phyloP scores from a whole-genome alignment of 2,113 vertebrate genomes.

The Cyprinodon variegatus region DNA sequence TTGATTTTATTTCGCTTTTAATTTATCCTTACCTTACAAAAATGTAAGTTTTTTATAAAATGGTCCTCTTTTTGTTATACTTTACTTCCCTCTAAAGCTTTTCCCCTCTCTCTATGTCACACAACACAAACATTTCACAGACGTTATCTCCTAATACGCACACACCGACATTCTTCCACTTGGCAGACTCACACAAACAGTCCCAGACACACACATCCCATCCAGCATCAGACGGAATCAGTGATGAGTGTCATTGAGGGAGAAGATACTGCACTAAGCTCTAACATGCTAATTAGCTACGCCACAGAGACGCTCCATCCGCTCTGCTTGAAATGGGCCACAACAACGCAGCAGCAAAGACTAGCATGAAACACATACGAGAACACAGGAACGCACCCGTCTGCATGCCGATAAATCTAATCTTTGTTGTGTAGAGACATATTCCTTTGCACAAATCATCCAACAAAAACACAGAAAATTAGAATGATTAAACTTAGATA shows the following conservation, averaged over 20 bases:
- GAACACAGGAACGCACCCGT: conserved; percentile 19
- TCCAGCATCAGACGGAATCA: conserved; percentile 76
- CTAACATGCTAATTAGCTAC: conserved; percentile 80
- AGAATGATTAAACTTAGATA: conserved; percentile 7
- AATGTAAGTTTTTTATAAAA: conserved; percentile 11
- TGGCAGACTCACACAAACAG: conserved; percentile 57
- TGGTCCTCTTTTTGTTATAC: conserved; percentile 1
- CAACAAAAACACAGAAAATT: not conserved
- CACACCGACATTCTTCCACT: conserved; percentile 51
- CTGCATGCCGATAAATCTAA: not conserved
- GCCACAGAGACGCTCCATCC: conserved; percentile 69
- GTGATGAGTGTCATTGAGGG: conserved; percentile 75
- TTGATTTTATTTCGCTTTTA: not conserved
- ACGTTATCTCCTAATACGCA: conserved; percentile 30
- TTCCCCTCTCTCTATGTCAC: conserved; percentile 13
- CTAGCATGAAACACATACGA: conserved; percentile 31
- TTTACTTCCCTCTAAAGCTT: conserved; percentile 2
- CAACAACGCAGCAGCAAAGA: conserved; percentile 51
- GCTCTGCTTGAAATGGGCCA: conserved; percentile 66
- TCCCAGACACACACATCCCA: conserved; percentile 50
- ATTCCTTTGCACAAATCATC: conserved; percentile 1
- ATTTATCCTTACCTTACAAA: not conserved
- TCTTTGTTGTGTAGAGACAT: not conserved
- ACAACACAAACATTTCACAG: conserved; percentile 44
- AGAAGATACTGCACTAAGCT: conserved; percentile 70